Evolutionary conservation across 2,888 invertebrate species (phyloP), one percentile per base, ranked within the genome.

Genomic region (Hylaea fasciaria): DNA sequence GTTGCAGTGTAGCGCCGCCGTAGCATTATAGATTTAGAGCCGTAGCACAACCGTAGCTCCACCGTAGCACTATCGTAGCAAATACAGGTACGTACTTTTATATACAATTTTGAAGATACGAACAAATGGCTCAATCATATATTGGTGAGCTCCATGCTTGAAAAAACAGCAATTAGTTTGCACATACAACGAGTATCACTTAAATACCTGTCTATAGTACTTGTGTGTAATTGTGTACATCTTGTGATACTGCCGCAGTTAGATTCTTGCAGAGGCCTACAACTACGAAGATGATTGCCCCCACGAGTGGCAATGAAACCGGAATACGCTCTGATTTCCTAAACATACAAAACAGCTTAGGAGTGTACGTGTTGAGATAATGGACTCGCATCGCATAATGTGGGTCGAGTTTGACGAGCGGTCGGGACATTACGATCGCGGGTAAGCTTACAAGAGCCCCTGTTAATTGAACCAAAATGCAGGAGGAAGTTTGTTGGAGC

Each of bases 401-500:
- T 55, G 66, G 70, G 66, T 64, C 62, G 55, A 65, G 65, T 68
- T 67, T 70, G 69, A 70, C 65, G 66, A 65, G 69, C 67, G 67
- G 65, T 62, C 66, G 64, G 62, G 58, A 64, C 70, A 68, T 70
- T 66, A 70, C 68, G 70, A 68, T 68, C 68, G 66, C 64, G 66
- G 68, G 66, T 66, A 64, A 67, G 66, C 68, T 70, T 64, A 70
- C 66, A 66, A 67, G 66, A 66, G 64, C 67, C 69, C 53, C 62
- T 71, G 72, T 71, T 69, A 71, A 70, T 78, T 78, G 73, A 72
- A 76, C 75, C 75, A 68, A 71, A 78, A 74, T 72, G 73, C 72
- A 73, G 71, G 73, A 69, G 70, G 64, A 78, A 78, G 76, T 78
- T 80, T 72, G 71, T 70, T 76, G 77, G 66, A 78, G 80, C 78